Conservation (phyloP, 23 tunicate species). For the Diplosoma virens region DNA sequence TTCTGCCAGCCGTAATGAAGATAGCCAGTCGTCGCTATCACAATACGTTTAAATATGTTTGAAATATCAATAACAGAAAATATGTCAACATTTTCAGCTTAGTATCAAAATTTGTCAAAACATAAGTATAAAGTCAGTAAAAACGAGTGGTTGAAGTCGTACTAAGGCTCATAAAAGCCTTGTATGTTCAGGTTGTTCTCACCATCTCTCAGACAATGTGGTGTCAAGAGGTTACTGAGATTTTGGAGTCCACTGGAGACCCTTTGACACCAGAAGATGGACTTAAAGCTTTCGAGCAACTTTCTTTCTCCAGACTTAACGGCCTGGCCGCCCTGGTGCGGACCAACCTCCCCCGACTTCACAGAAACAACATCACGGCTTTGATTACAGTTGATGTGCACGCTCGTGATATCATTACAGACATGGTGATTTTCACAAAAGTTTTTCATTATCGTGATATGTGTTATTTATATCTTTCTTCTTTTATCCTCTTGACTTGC, state of each 20-base stretch:
- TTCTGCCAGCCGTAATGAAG: no score
- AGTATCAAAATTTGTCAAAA: no score
- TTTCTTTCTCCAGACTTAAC: conserved; percentile 67
- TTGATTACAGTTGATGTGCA: conserved; percentile 98
- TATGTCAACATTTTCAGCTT: no score
- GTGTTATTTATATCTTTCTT: no score
- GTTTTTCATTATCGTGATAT: no score
- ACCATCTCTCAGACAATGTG: conserved; percentile 98
- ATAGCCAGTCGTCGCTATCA: no score
- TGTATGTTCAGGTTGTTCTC: conserved; percentile 83
- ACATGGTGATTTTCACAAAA: conserved; percentile 63
- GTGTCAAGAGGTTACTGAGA: conserved; percentile 86
- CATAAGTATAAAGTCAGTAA: no score
- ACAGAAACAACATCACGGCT: conserved; percentile 92
- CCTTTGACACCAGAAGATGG: conserved; percentile 28
- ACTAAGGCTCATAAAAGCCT: no score
- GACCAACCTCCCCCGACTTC: conserved; percentile 76
- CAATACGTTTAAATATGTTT: no score
- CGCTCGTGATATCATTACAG: conserved; percentile 97
- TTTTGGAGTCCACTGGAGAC: conserved; percentile 29
- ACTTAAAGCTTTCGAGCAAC: conserved; percentile 57
- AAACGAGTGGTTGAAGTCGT: no score
- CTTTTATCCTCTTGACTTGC: no score
- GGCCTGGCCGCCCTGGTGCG: conserved; percentile 95
- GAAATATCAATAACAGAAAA: no score